Base-by-base conservation (phyloP, 2,113 vertebrate genomes). In the Ellobius talpinus region DNA sequence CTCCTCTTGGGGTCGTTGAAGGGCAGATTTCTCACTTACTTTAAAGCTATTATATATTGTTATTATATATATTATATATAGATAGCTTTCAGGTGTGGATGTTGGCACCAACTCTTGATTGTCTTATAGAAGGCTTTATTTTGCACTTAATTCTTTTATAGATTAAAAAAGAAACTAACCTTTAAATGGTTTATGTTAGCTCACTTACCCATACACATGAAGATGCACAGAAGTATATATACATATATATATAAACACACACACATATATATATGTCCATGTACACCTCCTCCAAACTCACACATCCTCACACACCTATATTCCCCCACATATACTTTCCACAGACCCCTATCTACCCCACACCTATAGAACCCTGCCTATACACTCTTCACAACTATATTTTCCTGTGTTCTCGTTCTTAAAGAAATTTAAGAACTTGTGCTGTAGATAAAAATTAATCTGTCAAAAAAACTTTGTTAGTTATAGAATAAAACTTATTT, bases 91-190 rank as follows among this genome's bases (percentile, higher is more conserved):
- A 61, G 45, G 39, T 29, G 73, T 10, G 2, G 19, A 81, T 88
- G 19, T 85, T 88, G 70, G 65, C 42, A 72, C 19, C 39, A 79
- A 95, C 81, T 68, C 39, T 88, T 90, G 23, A 82, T 2, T 39
- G 39, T 91, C 26, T 87, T 92, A 63, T 36, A 84, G 47, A 63
- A 93, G 68, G 36, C 23, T 94, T 82, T 93, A 77, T 13, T 94
- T 29, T 77, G 33, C 5, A 68, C 16, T 65, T 90, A 63, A 24
- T 96, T 93, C 26, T 94, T 91, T 95, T 77, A 42, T 5, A 84
- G 47, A n/a, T 61, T 70, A 21, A 66, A 31, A 81, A 73, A 84
- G 33, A 78, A 93, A 14, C 14, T 63, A 76, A 68, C 2, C 9
- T 0, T 58, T 77, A 66, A 77, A 24, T 81, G n/a, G 7, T 6